Percentiles rank a stretch among this genome's conserved stretches.
Conservation (phyloP, 2,113 vertebrate species). For the Oostethus manadensis region DNA sequence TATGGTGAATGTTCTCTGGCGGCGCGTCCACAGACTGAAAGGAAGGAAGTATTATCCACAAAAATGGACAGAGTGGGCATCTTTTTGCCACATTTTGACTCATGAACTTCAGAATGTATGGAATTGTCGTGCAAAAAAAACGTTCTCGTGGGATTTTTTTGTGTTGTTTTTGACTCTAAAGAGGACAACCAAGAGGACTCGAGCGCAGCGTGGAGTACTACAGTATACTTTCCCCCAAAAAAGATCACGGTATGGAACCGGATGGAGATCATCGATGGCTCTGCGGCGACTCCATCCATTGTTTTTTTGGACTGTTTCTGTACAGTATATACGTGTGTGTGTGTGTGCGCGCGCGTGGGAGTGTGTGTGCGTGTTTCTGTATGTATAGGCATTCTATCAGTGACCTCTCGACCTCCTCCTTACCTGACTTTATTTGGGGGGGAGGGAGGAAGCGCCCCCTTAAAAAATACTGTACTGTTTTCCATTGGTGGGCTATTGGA, state of each 20-base stretch:
- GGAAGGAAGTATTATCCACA: constrained; percentile 52
- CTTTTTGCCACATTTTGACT: constrained; percentile 64
- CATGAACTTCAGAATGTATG: constrained; percentile 72
- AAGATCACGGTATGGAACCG: constrained; percentile 61
- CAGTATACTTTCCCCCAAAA: constrained; percentile 66
- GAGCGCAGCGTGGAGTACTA: constrained; percentile 63
- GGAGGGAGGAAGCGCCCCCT: constrained; percentile 58
- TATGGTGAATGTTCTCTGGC: constrained; percentile 95
- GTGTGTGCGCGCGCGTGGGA: constrained; percentile 79
- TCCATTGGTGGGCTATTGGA: constrained; percentile 83
- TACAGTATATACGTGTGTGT: constrained; percentile 84
- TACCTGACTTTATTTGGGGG: constrained; percentile 65
- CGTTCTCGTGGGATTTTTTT: constrained; percentile 56
- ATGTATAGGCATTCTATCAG: constrained; percentile 98
- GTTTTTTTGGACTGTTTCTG: constrained; percentile 73
- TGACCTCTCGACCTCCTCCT: constrained; percentile 79
- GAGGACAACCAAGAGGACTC: constrained; percentile 64
- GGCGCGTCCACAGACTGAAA: constrained; percentile 9
- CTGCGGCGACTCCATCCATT: constrained; percentile 70
- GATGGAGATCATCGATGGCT: constrained; percentile 65
- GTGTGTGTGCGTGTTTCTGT: constrained; percentile 84
- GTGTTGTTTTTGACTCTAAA: constrained; percentile 64
- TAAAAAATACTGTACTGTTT: constrained; percentile 86
- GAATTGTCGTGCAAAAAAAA: constrained; percentile 59
- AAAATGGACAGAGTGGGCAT: constrained; percentile 34